Base-by-base conservation (phyloP, 1,140 invertebrate species). In the Cydia strobilella region DNA sequence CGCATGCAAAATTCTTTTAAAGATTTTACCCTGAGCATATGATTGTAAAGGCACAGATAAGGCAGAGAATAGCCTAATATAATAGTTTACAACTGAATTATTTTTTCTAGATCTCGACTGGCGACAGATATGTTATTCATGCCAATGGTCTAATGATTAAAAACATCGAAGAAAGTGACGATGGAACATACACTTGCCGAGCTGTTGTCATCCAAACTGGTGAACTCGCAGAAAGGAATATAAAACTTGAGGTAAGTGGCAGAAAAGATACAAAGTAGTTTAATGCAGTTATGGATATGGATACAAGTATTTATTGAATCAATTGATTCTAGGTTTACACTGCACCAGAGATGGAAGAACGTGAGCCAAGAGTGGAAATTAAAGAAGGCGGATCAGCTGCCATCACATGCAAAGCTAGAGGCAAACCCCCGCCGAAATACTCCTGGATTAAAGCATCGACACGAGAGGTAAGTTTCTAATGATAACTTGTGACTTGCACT, bases 181-280 rank as follows among this genome's bases (percentile, higher is more conserved):
- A 98, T 86, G 97, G 97, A 0, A 93, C 95, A 15, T 98, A 98
- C 87, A 96, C 95, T 2, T 98, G 97, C 84, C 94, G 96, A 25
- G 97, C 97, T 1, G 95, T 96, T 13, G 97, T 98, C 0, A 93
- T 95, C 12, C 93, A 94, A 13, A 97, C 97, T 18, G 98, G 97
- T 42, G 95, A 97, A 85, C 91, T 97, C 4, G 89, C 95, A 59
- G 95, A 96, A 76, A 94, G 95, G 77, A 93, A 94, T 75, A 98
- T 98, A 76, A 95, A 95, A 80, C 94, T 98, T 5, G 96, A 97
- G 94, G 96, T 97, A 93, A 42, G 20, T 62, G 0, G 12, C 48
- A 9, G 18, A 45, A 42, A 7, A 59, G 20, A 23, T 20, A 23
- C 7, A 7, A 59, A 23, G 18, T 12, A n/a, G 2, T 23, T 23